Base-by-base conservation (phyloP, 2,797 vertebrate species). In the Melopsittacus undulatus region DNA sequence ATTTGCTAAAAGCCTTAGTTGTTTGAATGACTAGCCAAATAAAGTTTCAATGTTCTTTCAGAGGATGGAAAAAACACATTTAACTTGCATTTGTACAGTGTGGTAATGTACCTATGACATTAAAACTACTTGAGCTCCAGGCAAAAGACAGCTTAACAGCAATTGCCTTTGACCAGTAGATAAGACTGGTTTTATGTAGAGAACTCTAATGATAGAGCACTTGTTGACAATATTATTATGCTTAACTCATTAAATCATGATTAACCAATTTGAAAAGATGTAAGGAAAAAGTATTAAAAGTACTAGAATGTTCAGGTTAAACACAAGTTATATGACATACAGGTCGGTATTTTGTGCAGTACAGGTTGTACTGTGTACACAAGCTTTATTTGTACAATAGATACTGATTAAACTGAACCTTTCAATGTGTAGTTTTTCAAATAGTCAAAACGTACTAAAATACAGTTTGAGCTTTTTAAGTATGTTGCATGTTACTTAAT, bases 311-410 rank as follows among this genome's bases (percentile, higher is more conserved):
- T 23, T 43, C 29, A 76, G 13, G 34, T 89, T 89, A 90, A 91
- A 63, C 54, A 18, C 13, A 43, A 79, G 22, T 27, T 74, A 45
- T 84, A 76, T 70, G 46, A 22, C 48, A 59, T 13, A 8, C 21
- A 43, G 18, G n/a, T 69, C 49, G 92, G 56, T 85, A 27, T 89
- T 89, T 84, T 90, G 84, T 43, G 75, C 45, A 61, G 83, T 76
- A 82, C 62, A 78, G 26, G 34, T 72, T 91, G 67, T 94, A 52
- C 72, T 62, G 57, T 87, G 59, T 91, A 79, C 68, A 29, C 64
- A 89, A 68, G 29, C 54, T 94, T 82, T 88, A 86, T 92, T 89
- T 96, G 42, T 59, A 67, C 46, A 83, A 26, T 49, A 83, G 80
- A 64, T 64, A 83, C 56, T 91, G 68, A 84, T 89, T 83, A 93